Percentiles rank a stretch among this genome's conserved stretches.
Evolutionary conservation across 2,113 vertebrate species (phyloP).

Genomic region (Myrmecophaga tridactyla): DNA sequence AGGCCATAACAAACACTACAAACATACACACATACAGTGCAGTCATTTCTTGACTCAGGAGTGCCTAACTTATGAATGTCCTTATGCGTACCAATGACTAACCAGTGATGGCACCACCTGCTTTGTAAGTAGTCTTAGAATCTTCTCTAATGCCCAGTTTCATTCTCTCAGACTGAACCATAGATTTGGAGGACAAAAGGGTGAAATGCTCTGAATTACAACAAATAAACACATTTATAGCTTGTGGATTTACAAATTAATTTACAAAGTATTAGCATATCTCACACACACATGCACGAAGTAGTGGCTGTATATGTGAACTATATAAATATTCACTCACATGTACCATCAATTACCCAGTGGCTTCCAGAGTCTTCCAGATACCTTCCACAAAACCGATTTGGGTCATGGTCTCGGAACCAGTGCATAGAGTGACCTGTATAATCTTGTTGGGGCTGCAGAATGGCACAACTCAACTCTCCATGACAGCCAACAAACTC

Average conservation of each 20-base stretch:
- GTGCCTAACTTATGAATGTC: neutral
- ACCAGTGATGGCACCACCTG: neutral
- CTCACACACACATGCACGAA: neutral
- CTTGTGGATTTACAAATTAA: constrained; percentile 2
- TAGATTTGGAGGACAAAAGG: neutral
- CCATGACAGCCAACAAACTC: neutral
- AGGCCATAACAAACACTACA: neutral
- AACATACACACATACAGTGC: neutral
- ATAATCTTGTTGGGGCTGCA: neutral
- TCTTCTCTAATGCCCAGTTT: neutral
- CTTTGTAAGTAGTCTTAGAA: neutral
- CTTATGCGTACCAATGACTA: constrained; percentile 33
- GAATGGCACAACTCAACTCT: neutral
- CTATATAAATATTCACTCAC: neutral
- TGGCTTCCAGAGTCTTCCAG: constrained; percentile 35
- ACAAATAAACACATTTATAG: neutral
- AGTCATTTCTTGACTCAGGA: constrained; percentile 19
- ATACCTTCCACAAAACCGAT: neutral
- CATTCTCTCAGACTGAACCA: neutral
- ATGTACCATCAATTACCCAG: neutral
- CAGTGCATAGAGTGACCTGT: neutral
- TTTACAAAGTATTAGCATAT: neutral
- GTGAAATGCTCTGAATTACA: neutral
- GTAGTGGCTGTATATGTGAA: neutral
- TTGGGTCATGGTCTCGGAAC: neutral